Percentiles rank a stretch among this genome's conserved stretches.
Conservation (phyloP, 2,888 invertebrate species). For the Phania funesta region DNA sequence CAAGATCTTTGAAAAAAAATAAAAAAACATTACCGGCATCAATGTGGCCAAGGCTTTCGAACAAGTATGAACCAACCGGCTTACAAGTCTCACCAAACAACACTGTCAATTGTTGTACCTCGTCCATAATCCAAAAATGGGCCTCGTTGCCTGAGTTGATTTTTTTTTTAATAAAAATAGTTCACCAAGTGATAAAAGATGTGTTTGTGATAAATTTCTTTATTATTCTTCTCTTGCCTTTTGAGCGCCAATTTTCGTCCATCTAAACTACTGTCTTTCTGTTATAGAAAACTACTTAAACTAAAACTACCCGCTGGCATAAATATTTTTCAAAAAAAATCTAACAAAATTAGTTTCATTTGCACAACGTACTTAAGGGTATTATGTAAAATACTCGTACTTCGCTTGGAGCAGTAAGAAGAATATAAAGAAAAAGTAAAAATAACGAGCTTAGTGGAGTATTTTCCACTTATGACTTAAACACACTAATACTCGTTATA, state of each 20-base stretch:
- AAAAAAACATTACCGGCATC: too few species aligned
- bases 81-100: too few species aligned
- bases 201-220: too few species aligned
- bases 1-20: too few species aligned
- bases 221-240: too few species aligned
- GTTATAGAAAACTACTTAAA: constrained; percentile 42
- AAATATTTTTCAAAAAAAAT: constrained; percentile 29
- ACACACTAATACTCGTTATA: constrained; percentile 32
- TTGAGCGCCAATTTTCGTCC: neutral
- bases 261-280: constrained; percentile 30
- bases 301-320: constrained; percentile 30
- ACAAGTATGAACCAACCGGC: too few species aligned
- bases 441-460: constrained; percentile 63
- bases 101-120: too few species aligned
- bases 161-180: too few species aligned
- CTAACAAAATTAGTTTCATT: constrained; percentile 64
- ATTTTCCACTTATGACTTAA: constrained; percentile 49
- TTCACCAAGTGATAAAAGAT: too few species aligned
- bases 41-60: too few species aligned
- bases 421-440: constrained; percentile 18
- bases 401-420: constrained; percentile 16
- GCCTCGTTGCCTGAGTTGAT: too few species aligned
- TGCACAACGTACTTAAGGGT: constrained; percentile 58
- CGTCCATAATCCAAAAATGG: too few species aligned
- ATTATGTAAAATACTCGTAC: constrained; percentile 47